Evolutionary conservation across 2,797 vertebrate genomes (phyloP).

Genomic region (Amblyopsis hoosieri): DNA sequence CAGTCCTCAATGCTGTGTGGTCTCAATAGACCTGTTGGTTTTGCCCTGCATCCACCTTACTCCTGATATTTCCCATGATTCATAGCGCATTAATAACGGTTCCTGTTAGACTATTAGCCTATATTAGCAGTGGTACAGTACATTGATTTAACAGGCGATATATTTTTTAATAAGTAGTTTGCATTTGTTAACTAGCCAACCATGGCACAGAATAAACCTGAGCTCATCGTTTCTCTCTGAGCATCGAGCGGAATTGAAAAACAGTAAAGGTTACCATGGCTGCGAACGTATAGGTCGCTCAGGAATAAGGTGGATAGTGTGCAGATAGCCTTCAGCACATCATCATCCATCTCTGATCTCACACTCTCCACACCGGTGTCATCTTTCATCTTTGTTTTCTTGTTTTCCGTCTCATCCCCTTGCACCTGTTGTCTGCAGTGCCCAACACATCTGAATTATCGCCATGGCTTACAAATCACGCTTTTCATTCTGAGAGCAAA

Average conservation of each 20-base stretch:
- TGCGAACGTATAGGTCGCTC: too few relatives aligned
- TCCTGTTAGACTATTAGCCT: too few relatives aligned
- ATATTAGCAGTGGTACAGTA: too few relatives aligned
- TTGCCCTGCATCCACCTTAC: too few relatives aligned
- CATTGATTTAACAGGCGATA: too few relatives aligned
- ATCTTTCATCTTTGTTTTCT: slow-evolving; percentile 21
- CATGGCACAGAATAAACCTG: too few relatives aligned
- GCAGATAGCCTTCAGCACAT: slow-evolving; percentile 51
- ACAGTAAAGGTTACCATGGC: too few relatives aligned
- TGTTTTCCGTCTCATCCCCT: slow-evolving; percentile 33
- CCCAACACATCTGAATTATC: slow-evolving; percentile 60
- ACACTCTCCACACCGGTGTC: slow-evolving; percentile 29
- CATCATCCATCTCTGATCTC: slow-evolving; percentile 27
- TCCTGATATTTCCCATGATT: slow-evolving; percentile 23
- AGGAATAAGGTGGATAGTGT: slow-evolving; percentile 16
- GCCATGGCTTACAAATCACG: slow-evolving; percentile 95
- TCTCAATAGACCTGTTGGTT: slow-evolving; percentile 44
- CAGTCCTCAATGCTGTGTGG: slow-evolving; percentile 49
- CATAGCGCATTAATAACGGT: too few relatives aligned
- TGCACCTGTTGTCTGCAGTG: slow-evolving; percentile 53
- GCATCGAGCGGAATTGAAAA: too few relatives aligned
- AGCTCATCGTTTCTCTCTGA: too few relatives aligned
- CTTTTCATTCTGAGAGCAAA: slow-evolving; percentile 98
- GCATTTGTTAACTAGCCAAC: too few relatives aligned
- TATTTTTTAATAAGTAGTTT: too few relatives aligned